Base-by-base conservation (phyloP, 2,888 invertebrate genomes). In the Macrophya alboannulata region DNA sequence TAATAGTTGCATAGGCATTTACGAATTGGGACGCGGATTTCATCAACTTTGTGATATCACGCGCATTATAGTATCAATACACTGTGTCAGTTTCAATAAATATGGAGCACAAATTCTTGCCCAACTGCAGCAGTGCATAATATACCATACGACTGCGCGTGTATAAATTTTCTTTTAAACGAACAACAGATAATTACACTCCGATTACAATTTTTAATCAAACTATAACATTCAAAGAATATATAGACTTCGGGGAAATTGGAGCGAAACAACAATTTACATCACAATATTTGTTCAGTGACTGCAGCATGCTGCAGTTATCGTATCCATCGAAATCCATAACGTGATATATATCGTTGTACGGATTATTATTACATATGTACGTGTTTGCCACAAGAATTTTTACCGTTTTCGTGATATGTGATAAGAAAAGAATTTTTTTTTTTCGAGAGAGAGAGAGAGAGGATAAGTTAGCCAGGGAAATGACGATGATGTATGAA, bases 401-500 rank as follows among this genome's bases (percentile, higher is more conserved):
- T n/a, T n/a, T n/a, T 6, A 51, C n/a, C n/a, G 10, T 17, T 51
- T n/a, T 51, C 51, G 6, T 51, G n/a, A n/a, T 51, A 4, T 17
- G 1, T 31, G 31, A 31, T 31, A n/a, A 51, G 17, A 51, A 43
- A 43, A 9, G 4, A 9, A 43, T 0, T 25, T 12, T n/a, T 3
- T 25, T 9, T 62, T n/a, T n/a, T n/a, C n/a, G n/a, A n/a, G n/a
- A n/a, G n/a, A n/a, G n/a, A n/a, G n/a, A n/a, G n/a, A 21, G 21
- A n/a, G 12, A 25, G 10, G 31, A 31, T 31, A 17, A 37, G 37
- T 37, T 25, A 9, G 21, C 5, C 3, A 1, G 10, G 10, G 9
- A 62, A 62, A 62, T 51, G 9, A 31, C 0, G 62, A 62, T 31
- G 10, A 62, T 31, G 86, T 86, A 86, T 86, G 77, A 85, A 82